A percentile compares a stretch with the other conserved stretches of the same genome.
phyloP scores from a whole-genome alignment of 2,797 vertebrate species.

The Eupleurogrammus muticus region DNA sequence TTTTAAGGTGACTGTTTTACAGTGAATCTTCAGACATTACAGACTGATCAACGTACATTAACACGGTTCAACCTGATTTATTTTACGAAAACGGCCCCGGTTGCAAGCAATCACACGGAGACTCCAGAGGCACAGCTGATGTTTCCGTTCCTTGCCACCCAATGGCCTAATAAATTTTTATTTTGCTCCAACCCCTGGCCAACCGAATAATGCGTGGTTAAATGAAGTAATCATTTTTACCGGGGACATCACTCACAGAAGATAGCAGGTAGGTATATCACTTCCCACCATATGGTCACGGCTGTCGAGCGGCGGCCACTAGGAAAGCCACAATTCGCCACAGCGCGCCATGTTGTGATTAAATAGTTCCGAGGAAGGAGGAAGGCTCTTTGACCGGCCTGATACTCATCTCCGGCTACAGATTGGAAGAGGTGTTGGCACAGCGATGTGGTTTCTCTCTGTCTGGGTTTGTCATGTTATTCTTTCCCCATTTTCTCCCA shows the following conservation, averaged over 20 bases:
- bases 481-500: conserved; percentile 67
- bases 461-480: conserved; percentile 77
- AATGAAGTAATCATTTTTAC: conserved; percentile 89
- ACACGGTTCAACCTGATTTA: conserved; percentile 17
- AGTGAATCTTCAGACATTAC: neutral
- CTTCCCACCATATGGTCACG: conserved; percentile 86
- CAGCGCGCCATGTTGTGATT: conserved; percentile 85
- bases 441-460: conserved; percentile 66
- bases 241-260: conserved; percentile 83
- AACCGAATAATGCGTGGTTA: conserved; percentile 83
- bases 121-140: conserved; percentile 75
- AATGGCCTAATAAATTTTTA: conserved; percentile 74
- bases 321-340: conserved; percentile 83
- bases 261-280: conserved; percentile 88
- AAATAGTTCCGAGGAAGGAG: conserved; percentile 85
- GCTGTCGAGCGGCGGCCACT: conserved; percentile 83
- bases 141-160: conserved; percentile 39
- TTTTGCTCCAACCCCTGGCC: conserved; percentile 73
- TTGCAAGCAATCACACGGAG: conserved; percentile 46
- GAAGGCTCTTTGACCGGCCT: conserved; percentile 81
- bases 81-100: conserved; percentile 42
- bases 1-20: no score
- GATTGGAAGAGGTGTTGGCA: conserved; percentile 81
- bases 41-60: neutral
- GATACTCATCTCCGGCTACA: conserved; percentile 84